These are phyloP conservation scores for Oenanthe melanoleuca DNA, from an alignment of 2,113 vertebrate species.

Conservation along the genomic window DNA sequence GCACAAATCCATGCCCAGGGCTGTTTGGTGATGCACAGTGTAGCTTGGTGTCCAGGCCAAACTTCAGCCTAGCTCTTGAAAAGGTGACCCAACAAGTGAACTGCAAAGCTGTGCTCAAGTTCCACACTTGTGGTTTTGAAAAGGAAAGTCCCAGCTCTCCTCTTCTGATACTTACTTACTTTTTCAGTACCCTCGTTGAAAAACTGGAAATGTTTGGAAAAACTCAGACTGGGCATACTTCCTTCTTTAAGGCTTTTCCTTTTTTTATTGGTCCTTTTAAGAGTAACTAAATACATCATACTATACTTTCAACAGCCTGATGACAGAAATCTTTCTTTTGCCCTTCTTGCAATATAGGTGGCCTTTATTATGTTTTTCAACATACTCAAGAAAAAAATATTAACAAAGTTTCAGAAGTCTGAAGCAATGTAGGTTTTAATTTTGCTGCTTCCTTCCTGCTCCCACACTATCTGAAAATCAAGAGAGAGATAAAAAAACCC, in stretches of 20 bases:
- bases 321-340: background rate
- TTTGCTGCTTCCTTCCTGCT: background rate
- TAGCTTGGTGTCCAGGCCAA: background rate
- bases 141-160: background rate
- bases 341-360: background rate
- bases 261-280: background rate
- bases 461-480: background rate
- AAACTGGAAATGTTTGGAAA: background rate
- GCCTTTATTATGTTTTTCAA: background rate
- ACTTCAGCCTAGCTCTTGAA: background rate
- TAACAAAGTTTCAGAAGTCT: background rate
- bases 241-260: background rate
- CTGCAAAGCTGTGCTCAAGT: background rate
- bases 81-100: background rate
- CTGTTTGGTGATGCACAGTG: background rate
- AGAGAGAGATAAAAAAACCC: background rate
- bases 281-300: background rate
- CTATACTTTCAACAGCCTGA: background rate
- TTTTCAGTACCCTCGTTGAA: background rate
- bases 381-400: background rate
- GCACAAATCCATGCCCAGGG: background rate
- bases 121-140: background rate
- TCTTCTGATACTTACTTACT: background rate
- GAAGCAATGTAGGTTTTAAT: background rate
- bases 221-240: background rate